Conservation (phyloP, 2,113 vertebrate species). For the Chaenogobius annularis region DNA sequence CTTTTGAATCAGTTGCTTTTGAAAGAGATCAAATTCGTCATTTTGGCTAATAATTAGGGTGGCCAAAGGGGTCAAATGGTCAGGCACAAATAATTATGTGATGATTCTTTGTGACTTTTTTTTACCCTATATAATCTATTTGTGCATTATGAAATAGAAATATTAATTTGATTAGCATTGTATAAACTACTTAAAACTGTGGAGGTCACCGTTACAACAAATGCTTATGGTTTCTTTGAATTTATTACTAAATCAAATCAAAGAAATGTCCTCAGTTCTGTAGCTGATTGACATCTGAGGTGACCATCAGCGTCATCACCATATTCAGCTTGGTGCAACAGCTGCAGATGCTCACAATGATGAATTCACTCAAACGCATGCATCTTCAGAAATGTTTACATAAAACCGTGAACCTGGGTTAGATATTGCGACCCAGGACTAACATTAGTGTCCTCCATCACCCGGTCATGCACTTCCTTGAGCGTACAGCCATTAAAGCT, state of each 20-base stretch:
- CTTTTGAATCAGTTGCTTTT: conserved; percentile 83
- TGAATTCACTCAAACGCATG: conserved; percentile 55
- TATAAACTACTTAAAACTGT: background rate
- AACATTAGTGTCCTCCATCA: conserved; percentile 68
- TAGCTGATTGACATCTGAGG: conserved; percentile 18
- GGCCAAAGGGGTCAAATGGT: conserved; percentile 81
- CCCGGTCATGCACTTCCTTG: conserved; percentile 57
- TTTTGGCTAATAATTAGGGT: conserved; percentile 91
- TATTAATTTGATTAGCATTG: too few relatives aligned
- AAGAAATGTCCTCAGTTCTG: background rate
- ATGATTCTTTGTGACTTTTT: conserved; percentile 47
- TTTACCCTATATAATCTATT: background rate
- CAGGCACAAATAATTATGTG: conserved; percentile 79
- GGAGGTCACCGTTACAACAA: background rate
- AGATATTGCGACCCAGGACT: conserved; percentile 66
- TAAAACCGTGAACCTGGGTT: conserved; percentile 66
- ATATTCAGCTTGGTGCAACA: conserved; percentile 43
- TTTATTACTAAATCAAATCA: background rate
- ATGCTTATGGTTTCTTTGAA: background rate
- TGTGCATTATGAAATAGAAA: background rate
- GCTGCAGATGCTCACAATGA: conserved; percentile 66
- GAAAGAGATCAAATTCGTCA: conserved; percentile 91
- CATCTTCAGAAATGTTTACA: conserved; percentile 69
- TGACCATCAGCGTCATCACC: conserved; percentile 38
- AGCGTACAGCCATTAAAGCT: conserved; percentile 69